Evolutionary conservation across 2,797 vertebrate genomes (phyloP).

Genomic region (Coccyzus lansbergi): DNA sequence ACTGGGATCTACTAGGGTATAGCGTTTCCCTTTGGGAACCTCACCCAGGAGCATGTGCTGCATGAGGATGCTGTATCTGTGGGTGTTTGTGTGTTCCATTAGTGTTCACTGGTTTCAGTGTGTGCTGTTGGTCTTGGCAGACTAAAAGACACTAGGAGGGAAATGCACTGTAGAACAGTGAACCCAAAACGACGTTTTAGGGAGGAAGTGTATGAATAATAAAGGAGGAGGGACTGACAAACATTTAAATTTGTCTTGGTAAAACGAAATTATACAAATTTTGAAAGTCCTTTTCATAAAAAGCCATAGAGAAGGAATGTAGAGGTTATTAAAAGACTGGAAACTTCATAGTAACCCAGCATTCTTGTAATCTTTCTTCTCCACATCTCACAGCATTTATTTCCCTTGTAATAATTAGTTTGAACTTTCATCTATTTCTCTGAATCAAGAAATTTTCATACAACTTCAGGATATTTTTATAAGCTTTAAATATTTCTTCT

Average conservation of each 20-base stretch:
- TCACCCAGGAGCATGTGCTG: background rate
- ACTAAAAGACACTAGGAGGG: background rate
- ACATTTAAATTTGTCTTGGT: background rate
- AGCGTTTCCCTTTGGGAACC: background rate
- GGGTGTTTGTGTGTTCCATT: background rate
- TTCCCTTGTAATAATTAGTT: conserved; percentile 43
- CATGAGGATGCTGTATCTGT: background rate
- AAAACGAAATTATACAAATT: background rate
- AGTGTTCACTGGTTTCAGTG: accelerated
- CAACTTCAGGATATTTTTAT: conserved; percentile 49
- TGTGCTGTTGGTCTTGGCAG: background rate
- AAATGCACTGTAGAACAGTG: background rate
- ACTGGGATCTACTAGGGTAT: background rate
- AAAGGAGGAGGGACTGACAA: background rate
- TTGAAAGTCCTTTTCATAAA: background rate
- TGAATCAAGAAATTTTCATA: conserved; percentile 57
- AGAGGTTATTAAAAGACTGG: conserved; percentile 1
- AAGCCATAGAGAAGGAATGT: background rate
- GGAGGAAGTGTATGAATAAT: background rate
- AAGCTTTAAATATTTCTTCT: conserved; percentile 64
- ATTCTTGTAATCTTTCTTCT: background rate
- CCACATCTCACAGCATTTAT: conserved; percentile 4
- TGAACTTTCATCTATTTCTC: conserved; percentile 50
- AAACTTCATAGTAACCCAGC: background rate
- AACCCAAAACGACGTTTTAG: background rate